A percentile compares a stretch with the other conserved stretches of the same genome.
Evolutionary conservation across 2,888 invertebrate genomes (phyloP).

Genomic region (Cantharis rustica): DNA sequence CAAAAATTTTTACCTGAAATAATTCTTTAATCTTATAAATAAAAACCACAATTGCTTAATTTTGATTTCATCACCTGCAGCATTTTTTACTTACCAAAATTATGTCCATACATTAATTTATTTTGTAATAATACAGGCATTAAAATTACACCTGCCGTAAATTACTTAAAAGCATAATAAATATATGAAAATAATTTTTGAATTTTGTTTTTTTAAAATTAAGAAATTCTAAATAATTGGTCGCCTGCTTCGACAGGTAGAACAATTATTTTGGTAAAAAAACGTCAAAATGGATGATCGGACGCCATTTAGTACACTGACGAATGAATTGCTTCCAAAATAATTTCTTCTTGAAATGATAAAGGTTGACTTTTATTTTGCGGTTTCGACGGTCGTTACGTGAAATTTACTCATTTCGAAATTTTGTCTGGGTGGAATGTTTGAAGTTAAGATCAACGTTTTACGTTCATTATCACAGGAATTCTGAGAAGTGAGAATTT

Average conservation of each 20-base stretch:
- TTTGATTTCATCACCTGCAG: background rate
- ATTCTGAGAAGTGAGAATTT: conserved; percentile 35
- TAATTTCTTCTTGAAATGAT: background rate
- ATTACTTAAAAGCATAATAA: background rate
- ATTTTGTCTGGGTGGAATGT: background rate
- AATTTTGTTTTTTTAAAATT: background rate
- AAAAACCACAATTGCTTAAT: background rate
- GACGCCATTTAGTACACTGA: background rate
- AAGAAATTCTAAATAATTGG: background rate
- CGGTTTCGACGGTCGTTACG: background rate
- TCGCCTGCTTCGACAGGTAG: background rate
- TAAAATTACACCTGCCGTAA: background rate
- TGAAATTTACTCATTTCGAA: background rate
- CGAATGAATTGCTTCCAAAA: background rate
- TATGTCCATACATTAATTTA: background rate
- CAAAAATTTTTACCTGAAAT: conserved; percentile 17
- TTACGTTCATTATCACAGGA: conserved; percentile 16
- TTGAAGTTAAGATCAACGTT: conserved; percentile 2
- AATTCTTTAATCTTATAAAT: background rate
- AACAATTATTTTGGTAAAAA: background rate
- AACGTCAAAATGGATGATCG: background rate
- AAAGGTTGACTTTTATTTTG: background rate
- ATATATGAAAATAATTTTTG: background rate
- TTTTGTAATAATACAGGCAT: background rate
- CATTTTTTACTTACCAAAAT: background rate